phyloP scores from a whole-genome alignment of 2,113 vertebrate genomes.

The Malurus alboscapulatus region DNA sequence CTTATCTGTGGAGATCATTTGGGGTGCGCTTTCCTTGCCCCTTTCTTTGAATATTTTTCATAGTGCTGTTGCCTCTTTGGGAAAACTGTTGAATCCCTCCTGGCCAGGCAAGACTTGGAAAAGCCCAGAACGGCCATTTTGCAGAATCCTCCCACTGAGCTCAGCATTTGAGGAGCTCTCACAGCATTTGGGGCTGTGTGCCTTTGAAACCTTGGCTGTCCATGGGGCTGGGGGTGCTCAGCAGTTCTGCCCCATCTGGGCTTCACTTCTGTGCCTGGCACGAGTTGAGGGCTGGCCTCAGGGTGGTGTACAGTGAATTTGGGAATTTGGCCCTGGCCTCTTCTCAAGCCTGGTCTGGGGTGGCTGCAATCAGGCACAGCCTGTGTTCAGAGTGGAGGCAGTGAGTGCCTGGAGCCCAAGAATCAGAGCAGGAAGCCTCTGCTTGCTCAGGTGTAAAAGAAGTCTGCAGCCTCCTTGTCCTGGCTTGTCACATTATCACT shows the following conservation, averaged over 20 bases:
- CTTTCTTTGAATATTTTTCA: not conserved
- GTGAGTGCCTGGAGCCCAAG: not conserved
- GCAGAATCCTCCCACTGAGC: not conserved
- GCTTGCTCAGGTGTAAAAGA: conserved; percentile 26
- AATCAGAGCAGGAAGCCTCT: not conserved
- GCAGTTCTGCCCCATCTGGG: not conserved
- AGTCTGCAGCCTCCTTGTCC: not conserved
- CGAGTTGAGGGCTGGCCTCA: not conserved
- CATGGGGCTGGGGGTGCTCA: not conserved
- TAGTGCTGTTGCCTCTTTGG: not conserved
- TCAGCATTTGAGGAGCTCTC: not conserved
- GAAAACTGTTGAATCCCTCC: not conserved
- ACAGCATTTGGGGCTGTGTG: not conserved
- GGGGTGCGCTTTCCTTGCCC: not conserved
- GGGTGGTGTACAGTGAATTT: not conserved
- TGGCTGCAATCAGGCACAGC: not conserved
- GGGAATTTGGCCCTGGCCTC: not conserved
- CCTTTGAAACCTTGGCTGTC: not conserved
- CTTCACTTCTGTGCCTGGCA: not conserved
- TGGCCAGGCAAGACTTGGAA: not conserved
- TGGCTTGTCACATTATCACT: not conserved
- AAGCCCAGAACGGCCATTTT: not conserved
- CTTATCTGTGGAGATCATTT: not conserved
- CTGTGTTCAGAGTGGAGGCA: not conserved
- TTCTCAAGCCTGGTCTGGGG: not conserved